Conservation (phyloP, 2,888 invertebrate species). For the Cordilura impudica region DNA sequence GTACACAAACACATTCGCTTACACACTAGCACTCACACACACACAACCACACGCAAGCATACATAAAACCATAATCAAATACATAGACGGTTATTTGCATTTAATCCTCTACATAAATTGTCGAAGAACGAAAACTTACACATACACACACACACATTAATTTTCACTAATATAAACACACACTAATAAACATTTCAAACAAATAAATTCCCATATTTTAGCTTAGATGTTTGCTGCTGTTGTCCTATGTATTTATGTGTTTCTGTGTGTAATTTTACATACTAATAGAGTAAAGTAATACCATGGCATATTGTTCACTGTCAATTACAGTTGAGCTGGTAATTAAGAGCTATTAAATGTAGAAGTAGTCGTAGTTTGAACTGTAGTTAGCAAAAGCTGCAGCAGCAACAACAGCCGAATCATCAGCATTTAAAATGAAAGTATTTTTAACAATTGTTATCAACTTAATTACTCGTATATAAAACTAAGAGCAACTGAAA, state of each 20-base stretch:
- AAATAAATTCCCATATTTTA: conserved; percentile 42
- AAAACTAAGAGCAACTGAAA: too few species aligned
- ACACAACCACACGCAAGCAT: not conserved
- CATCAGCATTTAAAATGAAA: not conserved
- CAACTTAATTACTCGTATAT: not conserved
- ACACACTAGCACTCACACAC: not conserved
- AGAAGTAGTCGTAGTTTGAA: conserved; percentile 49
- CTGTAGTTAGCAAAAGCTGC: not conserved
- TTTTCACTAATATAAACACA: conserved; percentile 3
- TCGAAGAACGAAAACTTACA: conserved; percentile 24
- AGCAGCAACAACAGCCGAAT: not conserved
- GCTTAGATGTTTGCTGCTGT: conserved; percentile 15
- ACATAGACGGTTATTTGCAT: conserved; percentile 57
- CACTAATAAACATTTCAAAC: conserved; percentile 43
- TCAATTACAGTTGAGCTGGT: conserved; percentile 63
- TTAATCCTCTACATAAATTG: conserved; percentile 58
- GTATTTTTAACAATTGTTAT: not conserved
- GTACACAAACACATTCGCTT: conserved; percentile 36
- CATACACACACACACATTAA: not conserved
- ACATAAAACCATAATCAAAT: conserved; percentile 36
- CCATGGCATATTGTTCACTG: conserved; percentile 61
- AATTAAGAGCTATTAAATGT: conserved; percentile 63
- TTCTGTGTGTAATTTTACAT: conserved; percentile 29
- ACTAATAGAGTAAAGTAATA: conserved; percentile 37
- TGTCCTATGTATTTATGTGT: not conserved